Evolutionary conservation across 2,888 invertebrate species (phyloP), one percentile per base, ranked within the genome.

Genomic region (Dorcus hopei): DNA sequence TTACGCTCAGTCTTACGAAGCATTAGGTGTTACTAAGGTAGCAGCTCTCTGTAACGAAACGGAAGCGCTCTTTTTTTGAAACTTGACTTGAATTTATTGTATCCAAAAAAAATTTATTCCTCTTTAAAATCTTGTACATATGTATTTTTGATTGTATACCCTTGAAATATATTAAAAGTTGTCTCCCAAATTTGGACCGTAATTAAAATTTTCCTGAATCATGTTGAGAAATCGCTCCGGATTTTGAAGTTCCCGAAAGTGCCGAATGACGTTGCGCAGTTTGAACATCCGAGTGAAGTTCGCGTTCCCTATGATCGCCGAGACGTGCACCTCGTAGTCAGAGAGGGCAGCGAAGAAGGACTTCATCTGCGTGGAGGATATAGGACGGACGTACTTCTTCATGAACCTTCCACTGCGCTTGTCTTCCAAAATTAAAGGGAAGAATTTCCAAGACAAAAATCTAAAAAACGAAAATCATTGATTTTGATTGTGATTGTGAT

Each of bases 351-450:
- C 33, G 41, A 64, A 60, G n/a, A 64, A 52, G 2, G 61, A 61
- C 33, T 51, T 60, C 61, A 64, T 60, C 42, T 64, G 64, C 23
- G 62, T 54, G 3, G 47, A 47, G 3, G 60, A 60, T 54, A 64
- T 64, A 7, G 64, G 64, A 11, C 64, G 61, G 2, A 58, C 52
- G 47, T 64, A 63, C 45, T 56, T 61, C 42, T 58, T 61, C 58
- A 56, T 60, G 2, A 59, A 49, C 8, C 43, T 53, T 9, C 60
- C 61, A 9, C 14, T 47, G 5, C 52, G 38, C 8, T 57, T 57
- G 40, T 60, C 54, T 19, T 54, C 51, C 0, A 61, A 62, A 42
- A 64, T 60, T 39, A 64, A 48, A 5, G 57, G 60, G 40, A 64
- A 64, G 26, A 64, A 64, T 40, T 64, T 64, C 38, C 58, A 49